Evolutionary conservation across 2,797 vertebrate genomes (phyloP), one percentile per base, ranked within the genome.

Genomic region (Dipus sagitta): DNA sequence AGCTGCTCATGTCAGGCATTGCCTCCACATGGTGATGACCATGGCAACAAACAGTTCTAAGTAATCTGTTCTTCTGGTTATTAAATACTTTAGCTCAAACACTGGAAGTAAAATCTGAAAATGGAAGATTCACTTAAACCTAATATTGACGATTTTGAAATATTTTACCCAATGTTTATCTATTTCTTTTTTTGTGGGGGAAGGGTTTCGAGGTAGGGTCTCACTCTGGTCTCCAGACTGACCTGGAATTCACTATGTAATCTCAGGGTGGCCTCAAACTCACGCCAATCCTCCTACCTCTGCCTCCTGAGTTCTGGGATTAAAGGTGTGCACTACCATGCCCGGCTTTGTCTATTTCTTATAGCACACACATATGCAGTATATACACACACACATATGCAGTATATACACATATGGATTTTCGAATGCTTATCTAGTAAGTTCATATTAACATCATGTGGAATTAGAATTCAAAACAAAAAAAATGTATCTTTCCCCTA

Each of bases 151-250:
- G 47, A 28, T 81, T 26, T 54, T 67, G 26, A 92, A 90, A 74
- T 88, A 15, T 26, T 92, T 95, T 96, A 68, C 30, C 89, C 8
- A 38, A 67, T 26, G 5, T 84, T 86, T 86, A 68, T 88, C 5
- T 74, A 74, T 83, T 91, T 90, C 26, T 77, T 3, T 54, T 24
- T 38, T 38, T 38, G 3, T 38, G n/a, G n/a, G n/a, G n/a, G n/a
- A n/a, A n/a, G n/a, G n/a, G n/a, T 38, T 38, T 38, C 38, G 38
- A 38, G 38, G 38, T 3, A 38, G 38, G 38, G 38, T 38, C 38
- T 38, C 38, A 38, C 38, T 38, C 38, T 38, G 38, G 38, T 38
- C 38, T 38, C 38, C 38, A 38, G 38, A 6, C 38, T 38, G 38
- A 38, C 38, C 38, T 38, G 38, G 38, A 38, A 38, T 38, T 38